Percentiles rank a stretch among this genome's conserved stretches.
phyloP scores from a whole-genome alignment of 2,797 vertebrate species.

The Epinephelus malabaricus region DNA sequence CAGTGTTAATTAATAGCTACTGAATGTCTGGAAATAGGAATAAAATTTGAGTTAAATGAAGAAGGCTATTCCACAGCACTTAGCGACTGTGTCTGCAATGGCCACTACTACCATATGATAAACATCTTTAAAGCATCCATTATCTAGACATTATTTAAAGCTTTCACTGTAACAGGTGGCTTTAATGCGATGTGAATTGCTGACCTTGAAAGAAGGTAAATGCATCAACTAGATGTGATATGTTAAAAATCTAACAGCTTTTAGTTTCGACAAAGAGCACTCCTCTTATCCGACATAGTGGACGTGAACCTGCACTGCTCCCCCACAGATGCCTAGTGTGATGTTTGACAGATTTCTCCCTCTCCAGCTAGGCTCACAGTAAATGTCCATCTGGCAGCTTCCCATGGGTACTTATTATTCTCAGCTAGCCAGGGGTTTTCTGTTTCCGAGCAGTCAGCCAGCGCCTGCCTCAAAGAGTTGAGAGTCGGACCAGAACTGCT shows the following conservation, averaged over 20 bases:
- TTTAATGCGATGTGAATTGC: slow-evolving; percentile 49
- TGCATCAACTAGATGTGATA: slow-evolving; percentile 53
- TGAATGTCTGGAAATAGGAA: slow-evolving; percentile 29
- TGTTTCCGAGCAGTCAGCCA: slow-evolving; percentile 78
- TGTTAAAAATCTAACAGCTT: slow-evolving; percentile 68
- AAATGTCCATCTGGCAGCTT: slow-evolving; percentile 87
- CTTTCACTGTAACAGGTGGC: slow-evolving; percentile 51
- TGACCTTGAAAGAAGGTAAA: slow-evolving; percentile 73
- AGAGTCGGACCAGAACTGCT: slow-evolving; percentile 77
- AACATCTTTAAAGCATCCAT: slow-evolving; percentile 49
- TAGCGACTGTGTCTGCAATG: slow-evolving; percentile 9
- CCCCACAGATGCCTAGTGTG: slow-evolving; percentile 80
- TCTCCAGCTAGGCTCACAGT: slow-evolving; percentile 85
- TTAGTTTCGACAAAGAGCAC: slow-evolving; percentile 68
- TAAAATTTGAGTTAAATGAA: slow-evolving; percentile 33
- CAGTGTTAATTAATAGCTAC: slow-evolving; percentile 45
- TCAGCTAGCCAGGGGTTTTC: slow-evolving; percentile 84
- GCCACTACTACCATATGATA: slow-evolving; percentile 16
- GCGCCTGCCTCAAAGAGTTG: slow-evolving; percentile 72
- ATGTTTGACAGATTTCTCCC: slow-evolving; percentile 85
- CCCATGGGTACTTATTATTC: slow-evolving; percentile 88
- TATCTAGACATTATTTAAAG: slow-evolving; percentile 59
- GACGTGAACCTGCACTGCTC: slow-evolving; percentile 77
- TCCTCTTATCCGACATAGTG: slow-evolving; percentile 71
- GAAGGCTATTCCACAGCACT: slow-evolving; percentile 36